Evolutionary conservation across 2,888 invertebrate species (phyloP).

Genomic region (Petrolisthes manimaculis): DNA sequence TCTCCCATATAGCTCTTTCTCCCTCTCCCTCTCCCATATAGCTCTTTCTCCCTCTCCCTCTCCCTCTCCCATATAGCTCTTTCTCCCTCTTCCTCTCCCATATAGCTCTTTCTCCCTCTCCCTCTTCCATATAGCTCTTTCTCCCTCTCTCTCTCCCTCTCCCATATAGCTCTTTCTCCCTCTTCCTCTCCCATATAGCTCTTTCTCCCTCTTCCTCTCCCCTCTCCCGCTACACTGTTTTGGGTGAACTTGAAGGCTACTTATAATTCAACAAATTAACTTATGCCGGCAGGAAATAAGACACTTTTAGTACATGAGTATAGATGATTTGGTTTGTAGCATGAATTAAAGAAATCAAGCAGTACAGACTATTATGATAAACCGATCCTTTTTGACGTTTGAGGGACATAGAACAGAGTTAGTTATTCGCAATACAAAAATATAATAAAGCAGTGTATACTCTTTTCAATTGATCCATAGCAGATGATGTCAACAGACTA

Average conservation of each 20-base stretch:
- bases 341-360: too few species aligned
- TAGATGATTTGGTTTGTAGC: too few species aligned
- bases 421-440: constrained; percentile 8
- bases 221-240: not conserved
- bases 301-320: too few species aligned
- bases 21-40: not conserved
- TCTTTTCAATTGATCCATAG: too few species aligned
- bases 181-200: not conserved
- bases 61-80: not conserved
- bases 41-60: not conserved
- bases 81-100: too few species aligned
- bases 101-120: not conserved
- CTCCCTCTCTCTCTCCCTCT: too few species aligned
- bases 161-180: not conserved
- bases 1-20: not conserved
- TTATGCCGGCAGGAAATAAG: too few species aligned
- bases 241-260: too few species aligned
- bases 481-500: not conserved
- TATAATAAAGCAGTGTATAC: not conserved
- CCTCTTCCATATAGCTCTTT: not conserved
- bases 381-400: not conserved
- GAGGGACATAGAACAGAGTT: not conserved
- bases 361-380: constrained; percentile 24
- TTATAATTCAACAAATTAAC: too few species aligned
- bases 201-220: not conserved